Evolutionary conservation across 2,888 invertebrate species (phyloP), one percentile per base, ranked within the genome.

Genomic region (Lydus trimaculatus): DNA sequence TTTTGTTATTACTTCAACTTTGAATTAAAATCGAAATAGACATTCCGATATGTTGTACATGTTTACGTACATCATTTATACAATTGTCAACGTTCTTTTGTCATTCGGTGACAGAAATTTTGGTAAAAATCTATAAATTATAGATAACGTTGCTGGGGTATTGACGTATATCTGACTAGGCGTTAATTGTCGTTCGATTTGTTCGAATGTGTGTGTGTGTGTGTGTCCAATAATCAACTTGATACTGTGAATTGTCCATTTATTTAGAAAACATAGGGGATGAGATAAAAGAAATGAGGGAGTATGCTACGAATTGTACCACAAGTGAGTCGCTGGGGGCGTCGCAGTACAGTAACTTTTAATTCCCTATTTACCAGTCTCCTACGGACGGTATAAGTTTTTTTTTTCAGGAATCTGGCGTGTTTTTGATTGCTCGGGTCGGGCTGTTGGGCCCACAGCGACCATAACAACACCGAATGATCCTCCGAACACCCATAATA

Each of bases 401-500:
- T 76, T 80, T 81, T 82, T 81, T 81, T 80, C 78, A 77, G 79
- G 78, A 81, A 80, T 81, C 80, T 81, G 82, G 79, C 79, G 77
- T 81, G 80, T 81, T 81, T 82, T 82, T 82, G 89, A 89, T 89
- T 89, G 89, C 88, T 88, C 88, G 88, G 89, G 89, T 88, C 88
- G 88, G 87, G 87, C 88, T 87, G 87, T 74, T 67, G 87, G 85
- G 85, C 83, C 89, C 89, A 86, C 87, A 81, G 83, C 89, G 89
- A 88, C 88, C 88, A 89, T 89, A 89, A 89, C 89, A 87, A 87
- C 87, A 67, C 88, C 87, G 88, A 89, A 90, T 89, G 88, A 89
- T 89, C 89, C 90, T 89, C 89, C 86, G 87, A 89, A 89, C 89
- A 88, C 89, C 89, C 89, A 89, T 89, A 89, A 90, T 89, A 87